Evolutionary conservation across 2,113 vertebrate species (phyloP).

Genomic region (Natator depressus): DNA sequence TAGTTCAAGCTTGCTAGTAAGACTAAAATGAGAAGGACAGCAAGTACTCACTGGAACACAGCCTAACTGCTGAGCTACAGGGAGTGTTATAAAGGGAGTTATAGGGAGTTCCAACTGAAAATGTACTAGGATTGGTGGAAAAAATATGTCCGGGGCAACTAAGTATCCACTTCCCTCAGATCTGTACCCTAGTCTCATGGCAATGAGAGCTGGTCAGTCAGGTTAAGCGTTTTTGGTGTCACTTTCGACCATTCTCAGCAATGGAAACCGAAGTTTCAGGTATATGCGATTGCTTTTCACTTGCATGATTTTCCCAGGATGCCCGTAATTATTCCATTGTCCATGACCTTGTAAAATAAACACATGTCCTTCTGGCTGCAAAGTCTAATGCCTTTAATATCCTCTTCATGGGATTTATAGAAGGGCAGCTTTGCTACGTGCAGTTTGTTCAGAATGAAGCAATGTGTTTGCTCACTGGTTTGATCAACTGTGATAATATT

Average conservation of each 20-base stretch:
- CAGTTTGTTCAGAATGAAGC: conserved; percentile 48
- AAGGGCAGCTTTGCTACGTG: neutral
- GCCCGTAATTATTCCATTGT: neutral
- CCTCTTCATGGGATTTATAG: neutral
- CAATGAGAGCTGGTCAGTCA: neutral
- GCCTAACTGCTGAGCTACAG: neutral
- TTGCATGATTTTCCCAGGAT: neutral
- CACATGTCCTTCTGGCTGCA: neutral
- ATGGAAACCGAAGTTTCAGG: neutral
- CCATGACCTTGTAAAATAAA: neutral
- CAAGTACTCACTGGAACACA: neutral
- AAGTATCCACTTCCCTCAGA: neutral
- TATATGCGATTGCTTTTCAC: neutral
- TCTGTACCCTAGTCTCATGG: neutral
- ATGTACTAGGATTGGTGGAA: neutral
- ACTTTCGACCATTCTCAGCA: neutral
- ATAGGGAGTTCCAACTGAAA: neutral
- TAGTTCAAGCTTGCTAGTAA: neutral
- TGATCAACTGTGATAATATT: conserved; percentile 59
- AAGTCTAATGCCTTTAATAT: neutral
- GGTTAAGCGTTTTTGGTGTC: neutral
- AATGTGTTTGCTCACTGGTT: conserved; percentile 8
- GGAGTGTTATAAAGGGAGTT: neutral
- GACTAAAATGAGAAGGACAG: neutral
- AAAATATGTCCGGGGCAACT: neutral